Evolutionary conservation across 2,888 invertebrate species (phyloP).

Genomic region (Andrena flavipes): DNA sequence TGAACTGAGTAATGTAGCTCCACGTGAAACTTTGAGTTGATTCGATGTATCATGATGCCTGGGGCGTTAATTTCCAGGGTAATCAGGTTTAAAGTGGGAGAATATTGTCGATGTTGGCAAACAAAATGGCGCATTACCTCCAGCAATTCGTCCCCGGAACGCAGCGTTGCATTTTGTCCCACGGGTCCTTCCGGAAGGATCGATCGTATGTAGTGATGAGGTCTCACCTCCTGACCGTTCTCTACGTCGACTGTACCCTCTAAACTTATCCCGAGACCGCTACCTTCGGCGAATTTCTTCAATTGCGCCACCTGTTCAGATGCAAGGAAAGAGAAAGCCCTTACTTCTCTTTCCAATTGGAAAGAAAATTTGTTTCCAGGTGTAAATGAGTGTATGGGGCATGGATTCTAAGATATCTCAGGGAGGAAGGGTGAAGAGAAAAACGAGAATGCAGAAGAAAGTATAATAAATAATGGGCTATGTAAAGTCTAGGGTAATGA

Average conservation of each 20-base stretch:
- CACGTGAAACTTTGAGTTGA: neutral
- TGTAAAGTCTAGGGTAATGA: too few species aligned
- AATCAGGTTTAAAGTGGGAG: conserved; percentile 5
- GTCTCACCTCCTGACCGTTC: conserved; percentile 97
- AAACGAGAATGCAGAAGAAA: too few species aligned
- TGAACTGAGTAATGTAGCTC: neutral
- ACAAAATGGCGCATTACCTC: conserved; percentile 86
- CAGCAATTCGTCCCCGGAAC: conserved; percentile 97
- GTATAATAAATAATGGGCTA: too few species aligned
- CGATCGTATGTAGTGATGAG: conserved; percentile 99
- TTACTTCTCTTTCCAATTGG: neutral
- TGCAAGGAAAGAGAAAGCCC: neutral
- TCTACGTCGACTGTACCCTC: conserved; percentile 99
- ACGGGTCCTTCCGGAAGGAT: conserved; percentile 99
- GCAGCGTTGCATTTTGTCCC: conserved; percentile 94
- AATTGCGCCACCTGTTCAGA: conserved; percentile 93
- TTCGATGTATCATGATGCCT: neutral
- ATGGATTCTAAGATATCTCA: too few species aligned
- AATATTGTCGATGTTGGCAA: neutral
- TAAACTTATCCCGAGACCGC: conserved; percentile 97
- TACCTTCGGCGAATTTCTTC: conserved; percentile 94
- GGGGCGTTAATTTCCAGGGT: conserved; percentile 23
- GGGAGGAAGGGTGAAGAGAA: too few species aligned
- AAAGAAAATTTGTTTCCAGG: neutral
- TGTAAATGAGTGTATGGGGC: too few species aligned